Conservation (phyloP, 2,113 vertebrate genomes). For the Cinclus mexicanus region DNA sequence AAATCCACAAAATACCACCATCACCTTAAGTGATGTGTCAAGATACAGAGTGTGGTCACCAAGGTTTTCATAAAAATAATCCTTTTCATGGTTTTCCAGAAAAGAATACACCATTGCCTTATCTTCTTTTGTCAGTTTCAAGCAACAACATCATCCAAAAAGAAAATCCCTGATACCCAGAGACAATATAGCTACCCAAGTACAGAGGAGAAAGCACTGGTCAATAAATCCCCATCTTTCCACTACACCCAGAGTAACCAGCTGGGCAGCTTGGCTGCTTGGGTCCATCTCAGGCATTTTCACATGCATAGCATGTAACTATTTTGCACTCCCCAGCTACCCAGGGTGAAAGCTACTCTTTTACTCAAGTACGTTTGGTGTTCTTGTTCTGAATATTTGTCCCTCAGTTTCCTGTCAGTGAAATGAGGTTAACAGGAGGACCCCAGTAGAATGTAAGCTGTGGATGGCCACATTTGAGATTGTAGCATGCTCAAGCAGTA, state of each 20-base stretch:
- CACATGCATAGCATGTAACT: no score
- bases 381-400: neutral
- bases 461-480: neutral
- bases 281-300: rapidly evolving
- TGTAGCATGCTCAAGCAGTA: neutral
- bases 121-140: neutral
- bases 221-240: neutral
- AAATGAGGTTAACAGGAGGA: neutral
- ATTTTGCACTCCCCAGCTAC: neutral
- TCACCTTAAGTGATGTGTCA: neutral
- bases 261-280: neutral
- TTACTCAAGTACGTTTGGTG: neutral
- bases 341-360: neutral
- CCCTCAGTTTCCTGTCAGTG: neutral
- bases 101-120: neutral
- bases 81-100: neutral
- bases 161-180: neutral
- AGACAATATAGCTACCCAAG: neutral
- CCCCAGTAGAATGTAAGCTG: neutral
- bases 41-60: rapidly evolving
- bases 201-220: neutral
- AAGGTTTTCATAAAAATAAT: neutral
- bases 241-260: neutral
- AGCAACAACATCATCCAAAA: neutral
- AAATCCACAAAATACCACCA: neutral